A percentile compares a stretch with the other conserved stretches of the same genome.
Evolutionary conservation across 1,140 invertebrate species (phyloP).

Genomic region (Euwallacea fornicatus): DNA sequence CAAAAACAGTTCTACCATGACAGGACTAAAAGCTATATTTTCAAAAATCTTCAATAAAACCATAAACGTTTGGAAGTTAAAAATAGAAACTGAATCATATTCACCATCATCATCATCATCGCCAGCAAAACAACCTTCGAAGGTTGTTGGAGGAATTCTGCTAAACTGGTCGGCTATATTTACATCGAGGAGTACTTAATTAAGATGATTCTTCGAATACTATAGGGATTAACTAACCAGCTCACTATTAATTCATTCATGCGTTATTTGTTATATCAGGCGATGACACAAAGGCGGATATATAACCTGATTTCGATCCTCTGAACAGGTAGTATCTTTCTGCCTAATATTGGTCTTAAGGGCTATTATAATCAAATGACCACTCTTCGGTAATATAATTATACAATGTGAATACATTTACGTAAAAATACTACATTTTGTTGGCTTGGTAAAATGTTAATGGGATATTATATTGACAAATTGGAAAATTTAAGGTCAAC

Average conservation of each 20-base stretch:
- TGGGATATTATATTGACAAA: too few relatives aligned
- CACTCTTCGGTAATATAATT: too few relatives aligned
- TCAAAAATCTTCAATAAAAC: too few relatives aligned
- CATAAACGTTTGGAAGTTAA: background rate
- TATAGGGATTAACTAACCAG: background rate
- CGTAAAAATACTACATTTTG: too few relatives aligned
- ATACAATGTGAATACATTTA: too few relatives aligned
- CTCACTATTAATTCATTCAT: constrained; percentile 4
- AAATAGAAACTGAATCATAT: background rate
- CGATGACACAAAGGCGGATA: background rate
- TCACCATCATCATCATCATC: background rate
- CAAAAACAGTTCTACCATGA: too few relatives aligned
- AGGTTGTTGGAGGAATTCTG: constrained; percentile 2
- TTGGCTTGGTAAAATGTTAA: too few relatives aligned
- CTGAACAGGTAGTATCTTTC: background rate
- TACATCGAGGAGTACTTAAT: constrained; percentile 2
- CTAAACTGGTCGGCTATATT: constrained; percentile 2
- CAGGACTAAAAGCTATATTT: too few relatives aligned
- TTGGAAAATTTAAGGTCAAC: too few relatives aligned
- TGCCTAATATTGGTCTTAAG: too few relatives aligned
- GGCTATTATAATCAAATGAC: too few relatives aligned
- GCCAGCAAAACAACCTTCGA: background rate
- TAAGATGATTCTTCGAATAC: constrained; percentile 7
- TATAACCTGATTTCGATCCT: background rate
- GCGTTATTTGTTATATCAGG: background rate